Evolutionary conservation across 2,888 invertebrate genomes (phyloP).

Genomic region (Sphaerophoria taeniata): DNA sequence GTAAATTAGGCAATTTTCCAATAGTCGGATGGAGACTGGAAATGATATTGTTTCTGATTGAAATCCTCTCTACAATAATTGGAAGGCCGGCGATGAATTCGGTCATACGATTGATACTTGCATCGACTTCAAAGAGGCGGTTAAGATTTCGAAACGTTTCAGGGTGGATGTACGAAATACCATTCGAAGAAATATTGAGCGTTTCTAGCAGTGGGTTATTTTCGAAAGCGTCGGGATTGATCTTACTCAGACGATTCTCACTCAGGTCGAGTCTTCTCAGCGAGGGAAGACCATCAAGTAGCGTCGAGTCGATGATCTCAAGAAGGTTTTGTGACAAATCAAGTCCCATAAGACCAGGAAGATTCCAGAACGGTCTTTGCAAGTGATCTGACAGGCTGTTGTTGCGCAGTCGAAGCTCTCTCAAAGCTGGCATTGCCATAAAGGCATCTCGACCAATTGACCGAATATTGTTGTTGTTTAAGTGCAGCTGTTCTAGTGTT

Average conservation of each 20-base stretch:
- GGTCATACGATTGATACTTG: slow-evolving; percentile 88
- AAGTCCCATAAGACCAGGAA: slow-evolving; percentile 92
- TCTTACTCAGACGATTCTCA: slow-evolving; percentile 87
- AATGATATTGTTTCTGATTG: slow-evolving; percentile 89
- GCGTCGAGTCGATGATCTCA: slow-evolving; percentile 87
- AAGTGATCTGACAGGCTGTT: slow-evolving; percentile 90
- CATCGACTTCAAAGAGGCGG: slow-evolving; percentile 91
- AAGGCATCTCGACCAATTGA: slow-evolving; percentile 91
- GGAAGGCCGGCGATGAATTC: slow-evolving; percentile 91
- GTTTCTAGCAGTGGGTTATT: slow-evolving; percentile 90
- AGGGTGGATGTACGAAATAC: slow-evolving; percentile 88
- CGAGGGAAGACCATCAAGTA: slow-evolving; percentile 90
- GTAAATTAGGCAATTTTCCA: slow-evolving; percentile 88
- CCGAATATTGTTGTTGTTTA: slow-evolving; percentile 90
- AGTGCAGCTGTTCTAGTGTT: slow-evolving; percentile 90
- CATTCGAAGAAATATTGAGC: slow-evolving; percentile 91
- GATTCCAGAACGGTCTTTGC: slow-evolving; percentile 92
- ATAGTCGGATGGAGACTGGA: slow-evolving; percentile 86
- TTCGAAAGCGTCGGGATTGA: slow-evolving; percentile 90
- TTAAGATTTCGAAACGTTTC: slow-evolving; percentile 90
- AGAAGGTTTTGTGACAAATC: slow-evolving; percentile 91
- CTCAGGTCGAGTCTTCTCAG: slow-evolving; percentile 90
- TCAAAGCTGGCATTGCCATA: slow-evolving; percentile 91
- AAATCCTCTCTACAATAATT: slow-evolving; percentile 89
- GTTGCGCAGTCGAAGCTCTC: slow-evolving; percentile 91